Conservation (phyloP, 2,888 invertebrate species). For the Coleophora deauratella region DNA sequence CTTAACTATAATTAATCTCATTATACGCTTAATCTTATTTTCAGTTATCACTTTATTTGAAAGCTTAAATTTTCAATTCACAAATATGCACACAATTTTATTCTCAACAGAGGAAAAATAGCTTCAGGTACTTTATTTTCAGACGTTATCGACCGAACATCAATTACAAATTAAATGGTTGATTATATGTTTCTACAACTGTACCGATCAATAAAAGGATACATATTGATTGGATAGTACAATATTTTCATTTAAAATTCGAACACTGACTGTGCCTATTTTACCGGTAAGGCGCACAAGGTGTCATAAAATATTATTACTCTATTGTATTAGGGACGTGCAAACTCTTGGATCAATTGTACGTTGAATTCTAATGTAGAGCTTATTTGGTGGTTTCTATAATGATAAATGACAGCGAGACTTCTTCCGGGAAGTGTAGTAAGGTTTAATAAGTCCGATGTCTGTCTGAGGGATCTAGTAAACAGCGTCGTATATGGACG, state of each 20-base stretch:
- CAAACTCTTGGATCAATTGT: conserved; percentile 63
- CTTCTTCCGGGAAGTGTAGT: conserved; percentile 59
- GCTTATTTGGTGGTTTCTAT: conserved; percentile 7
- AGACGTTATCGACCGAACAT: not conserved
- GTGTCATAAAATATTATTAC: conserved; percentile 70
- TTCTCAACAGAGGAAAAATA: no score
- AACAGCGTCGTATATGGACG: no score
- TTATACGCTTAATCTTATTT: no score
- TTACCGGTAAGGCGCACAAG: conserved; percentile 68
- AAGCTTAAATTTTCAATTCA: no score
- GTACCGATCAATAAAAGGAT: not conserved
- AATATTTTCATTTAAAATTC: conserved; percentile 53
- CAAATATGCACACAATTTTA: no score
- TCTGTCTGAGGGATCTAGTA: no score
- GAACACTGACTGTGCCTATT: conserved; percentile 37
- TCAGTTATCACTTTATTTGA: no score
- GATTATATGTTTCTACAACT: no score
- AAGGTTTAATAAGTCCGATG: no score
- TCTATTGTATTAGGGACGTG: conserved; percentile 73
- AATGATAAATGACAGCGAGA: conserved; percentile 46
- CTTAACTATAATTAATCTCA: no score
- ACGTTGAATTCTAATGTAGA: conserved; percentile 67
- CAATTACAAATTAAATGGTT: not conserved
- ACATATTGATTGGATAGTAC: not conserved
- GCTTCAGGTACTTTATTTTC: no score